Evolutionary conservation across 1,140 invertebrate species (phyloP).

Genomic region (Cryptotermes secundus): DNA sequence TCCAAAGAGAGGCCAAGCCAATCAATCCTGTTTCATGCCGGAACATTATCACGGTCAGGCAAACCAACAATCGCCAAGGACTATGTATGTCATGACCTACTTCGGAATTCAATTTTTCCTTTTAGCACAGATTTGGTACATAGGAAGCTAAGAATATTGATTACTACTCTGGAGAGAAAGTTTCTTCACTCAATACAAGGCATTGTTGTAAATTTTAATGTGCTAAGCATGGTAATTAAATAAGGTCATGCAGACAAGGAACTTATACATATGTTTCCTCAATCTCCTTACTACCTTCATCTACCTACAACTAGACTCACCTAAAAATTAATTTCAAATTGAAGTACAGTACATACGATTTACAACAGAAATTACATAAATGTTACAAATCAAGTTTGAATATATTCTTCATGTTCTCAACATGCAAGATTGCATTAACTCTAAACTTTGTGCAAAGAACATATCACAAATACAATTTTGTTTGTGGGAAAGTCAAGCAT

Average conservation of each 20-base stretch:
- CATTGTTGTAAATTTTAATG: not conserved
- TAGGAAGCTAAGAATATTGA: conserved; percentile 23
- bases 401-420: not conserved
- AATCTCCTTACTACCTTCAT: not conserved
- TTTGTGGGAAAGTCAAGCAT: not conserved
- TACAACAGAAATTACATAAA: not conserved
- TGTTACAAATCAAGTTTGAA: not conserved
- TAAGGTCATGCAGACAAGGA: conserved; percentile 31
- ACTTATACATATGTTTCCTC: not conserved
- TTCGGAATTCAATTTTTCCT: not conserved
- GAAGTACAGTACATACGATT: not conserved
- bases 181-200: conserved; percentile 24
- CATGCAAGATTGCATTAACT: not conserved
- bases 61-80: conserved; percentile 28
- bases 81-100: not conserved
- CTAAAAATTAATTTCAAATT: not conserved
- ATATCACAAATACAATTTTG: not conserved
- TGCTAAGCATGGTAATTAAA: conserved; percentile 27
- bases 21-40: conserved; percentile 26
- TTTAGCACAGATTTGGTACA: not conserved
- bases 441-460: not conserved
- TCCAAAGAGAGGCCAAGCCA: conserved; percentile 28
- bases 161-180: conserved; percentile 13
- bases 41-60: conserved; percentile 21
- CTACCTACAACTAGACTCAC: not conserved